A percentile compares a stretch with the other conserved stretches of the same genome.
Evolutionary conservation across 2,113 vertebrate species (phyloP).

Genomic region (Oryzias curvinotus): DNA sequence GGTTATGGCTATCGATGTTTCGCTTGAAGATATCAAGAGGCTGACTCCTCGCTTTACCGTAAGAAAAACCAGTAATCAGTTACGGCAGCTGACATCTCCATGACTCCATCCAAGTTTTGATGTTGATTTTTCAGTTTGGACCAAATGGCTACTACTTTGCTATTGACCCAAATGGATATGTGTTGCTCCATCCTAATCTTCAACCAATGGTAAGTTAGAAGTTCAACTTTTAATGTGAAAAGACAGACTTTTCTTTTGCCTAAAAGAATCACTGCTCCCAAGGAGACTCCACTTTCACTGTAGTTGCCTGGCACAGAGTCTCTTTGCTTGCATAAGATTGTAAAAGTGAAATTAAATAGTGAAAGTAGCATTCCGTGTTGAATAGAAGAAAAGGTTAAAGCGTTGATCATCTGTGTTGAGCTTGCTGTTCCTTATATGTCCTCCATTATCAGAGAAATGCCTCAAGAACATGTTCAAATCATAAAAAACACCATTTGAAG

Average conservation of each 20-base stretch:
- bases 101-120: background rate
- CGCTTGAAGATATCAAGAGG: conserved; percentile 94
- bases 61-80: conserved; percentile 53
- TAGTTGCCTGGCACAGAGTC: no score
- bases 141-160: conserved; percentile 98
- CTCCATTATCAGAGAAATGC: no score
- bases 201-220: conserved; percentile 85
- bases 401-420: background rate
- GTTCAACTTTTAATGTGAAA: background rate
- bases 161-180: conserved; percentile 97
- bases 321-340: no score
- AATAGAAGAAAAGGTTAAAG: no score
- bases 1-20: conserved; percentile 96
- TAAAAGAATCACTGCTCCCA: background rate
- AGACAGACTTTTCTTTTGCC: background rate
- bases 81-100: no score
- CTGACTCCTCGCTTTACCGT: conserved; percentile 94
- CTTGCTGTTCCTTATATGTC: no score
- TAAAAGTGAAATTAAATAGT: no score
- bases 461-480: no score
- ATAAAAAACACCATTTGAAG: no score
- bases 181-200: conserved; percentile 95
- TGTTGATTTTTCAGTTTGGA: conserved; percentile 81
- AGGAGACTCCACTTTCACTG: no score
- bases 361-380: no score